phyloP scores from a whole-genome alignment of 2,797 vertebrate genomes.

The Chromis chromis region DNA sequence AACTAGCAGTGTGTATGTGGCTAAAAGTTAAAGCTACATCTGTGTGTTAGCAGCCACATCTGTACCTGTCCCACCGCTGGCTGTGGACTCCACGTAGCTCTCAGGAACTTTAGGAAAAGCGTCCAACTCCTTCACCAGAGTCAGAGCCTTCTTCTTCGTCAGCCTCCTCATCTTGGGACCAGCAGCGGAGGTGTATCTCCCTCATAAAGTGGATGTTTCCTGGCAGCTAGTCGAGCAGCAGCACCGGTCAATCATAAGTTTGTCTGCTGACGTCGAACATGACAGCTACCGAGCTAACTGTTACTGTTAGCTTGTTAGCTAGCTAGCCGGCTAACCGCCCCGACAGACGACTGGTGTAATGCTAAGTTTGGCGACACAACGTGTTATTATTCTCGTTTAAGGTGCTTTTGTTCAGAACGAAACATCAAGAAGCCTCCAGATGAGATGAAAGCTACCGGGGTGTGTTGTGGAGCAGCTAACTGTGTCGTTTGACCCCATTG shows the following conservation, averaged over 20 bases:
- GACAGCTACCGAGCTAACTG: slow-evolving; percentile 27
- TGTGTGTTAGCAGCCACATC: background rate
- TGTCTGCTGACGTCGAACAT: slow-evolving; percentile 41
- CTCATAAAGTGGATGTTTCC: slow-evolving; percentile 35
- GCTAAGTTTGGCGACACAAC: background rate
- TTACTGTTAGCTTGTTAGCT: background rate
- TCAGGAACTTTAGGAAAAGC: slow-evolving; percentile 99
- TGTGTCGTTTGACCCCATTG: background rate
- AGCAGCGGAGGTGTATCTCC: background rate
- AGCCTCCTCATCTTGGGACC: slow-evolving; percentile 91
- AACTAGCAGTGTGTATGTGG: background rate
- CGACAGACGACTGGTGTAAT: background rate
- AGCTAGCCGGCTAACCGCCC: background rate
- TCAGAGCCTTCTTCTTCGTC: slow-evolving; percentile 94
- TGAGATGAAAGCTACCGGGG: too few species aligned
- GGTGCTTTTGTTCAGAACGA: background rate
- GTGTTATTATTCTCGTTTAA: background rate
- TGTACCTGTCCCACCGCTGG: slow-evolving; percentile 94
- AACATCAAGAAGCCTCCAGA: too few species aligned
- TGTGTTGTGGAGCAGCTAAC: background rate
- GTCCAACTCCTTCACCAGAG: slow-evolving; percentile 94
- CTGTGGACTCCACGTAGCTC: slow-evolving; percentile 95
- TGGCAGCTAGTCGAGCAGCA: background rate
- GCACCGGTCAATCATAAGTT: background rate
- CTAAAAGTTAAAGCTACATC: background rate